Base-by-base conservation (phyloP, 2,888 invertebrate genomes). In the Drosophila austrosaltans region DNA sequence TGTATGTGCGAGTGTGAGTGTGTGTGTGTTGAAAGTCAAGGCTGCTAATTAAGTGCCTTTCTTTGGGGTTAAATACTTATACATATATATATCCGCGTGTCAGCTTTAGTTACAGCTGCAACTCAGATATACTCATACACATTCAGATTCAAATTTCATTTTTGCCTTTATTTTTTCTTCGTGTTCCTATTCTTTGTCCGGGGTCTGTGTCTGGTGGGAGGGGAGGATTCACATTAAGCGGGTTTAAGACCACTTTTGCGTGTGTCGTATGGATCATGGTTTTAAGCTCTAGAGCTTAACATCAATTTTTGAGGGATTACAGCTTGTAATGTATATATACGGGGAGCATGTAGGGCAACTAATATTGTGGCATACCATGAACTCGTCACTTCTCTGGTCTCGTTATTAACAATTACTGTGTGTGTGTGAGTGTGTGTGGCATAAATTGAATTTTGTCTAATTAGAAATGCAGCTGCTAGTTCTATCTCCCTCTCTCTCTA, bases 261-360 rank as follows among this genome's bases (percentile, higher is more conserved):
- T 60, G 56, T 59, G 72, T 58, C 57, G 53, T 61, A 54, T 53
- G 65, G 82, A 74, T 86, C 70, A 70, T 64, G 78, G 69, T 81
- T 78, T 78, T 74, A 72, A 88, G 89, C 80, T 63, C 67, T 68
- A 32, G 39, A 72, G 76, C 79, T 85, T 85, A 89, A 72, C 84
- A 87, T 83, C 78, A 83, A 85, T 81, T 89, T 83, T 85, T 81
- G 69, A 78, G 84, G 78, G 89, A 87, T 81, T 81, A 76, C 78
- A 72, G 76, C 77, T 66, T 76, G 78, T 71, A 66, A 71, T 72
- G 63, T 69, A 61, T 22, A 40, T 57, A 40, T 16, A 59, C 12
- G 16, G 8, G 8, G 36, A 36, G 36, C 36, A 36, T 36, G 10
- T 36, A 36, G 39, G 22, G 48, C 56, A 59, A 61, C 72, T 73